A percentile compares a stretch with the other conserved stretches of the same genome.
phyloP scores from a whole-genome alignment of 2,113 vertebrate genomes.

The Platysternon megacephalum region DNA sequence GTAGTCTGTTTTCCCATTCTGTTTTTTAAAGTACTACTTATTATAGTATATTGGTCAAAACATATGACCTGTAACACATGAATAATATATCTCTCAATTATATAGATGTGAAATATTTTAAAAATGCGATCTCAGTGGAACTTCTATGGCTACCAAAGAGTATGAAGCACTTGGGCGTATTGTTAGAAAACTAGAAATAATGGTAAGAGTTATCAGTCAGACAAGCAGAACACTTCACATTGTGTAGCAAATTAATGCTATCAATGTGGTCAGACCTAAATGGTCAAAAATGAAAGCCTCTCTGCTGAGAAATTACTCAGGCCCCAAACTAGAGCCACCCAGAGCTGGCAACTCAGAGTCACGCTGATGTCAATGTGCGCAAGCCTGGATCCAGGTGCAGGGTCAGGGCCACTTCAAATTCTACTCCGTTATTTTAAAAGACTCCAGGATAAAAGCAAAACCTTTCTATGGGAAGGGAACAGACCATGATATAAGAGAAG shows the following conservation, averaged over 20 bases:
- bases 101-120: not conserved
- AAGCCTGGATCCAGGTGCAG: rapidly evolving
- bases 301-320: not conserved
- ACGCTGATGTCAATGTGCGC: not conserved
- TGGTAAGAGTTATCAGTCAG: rapidly evolving
- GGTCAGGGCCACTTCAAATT: not conserved
- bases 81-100: not conserved
- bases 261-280: rapidly evolving
- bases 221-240: not conserved
- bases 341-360: not conserved
- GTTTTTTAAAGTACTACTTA: not conserved
- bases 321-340: not conserved
- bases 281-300: not conserved
- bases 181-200: not conserved
- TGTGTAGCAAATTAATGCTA: not conserved
- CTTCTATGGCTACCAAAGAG: not conserved
- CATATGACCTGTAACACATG: not conserved
- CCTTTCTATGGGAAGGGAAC: not conserved
- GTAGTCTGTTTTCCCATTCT: not conserved
- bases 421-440: not conserved
- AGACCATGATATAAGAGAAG: not conserved
- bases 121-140: not conserved
- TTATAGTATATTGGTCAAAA: not conserved
- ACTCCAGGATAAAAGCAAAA: not conserved
- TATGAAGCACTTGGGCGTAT: not conserved